These are phyloP conservation scores for Lamprologus tigripictilis DNA, from an alignment of 2,113 vertebrate species.

Conservation along the genomic window DNA sequence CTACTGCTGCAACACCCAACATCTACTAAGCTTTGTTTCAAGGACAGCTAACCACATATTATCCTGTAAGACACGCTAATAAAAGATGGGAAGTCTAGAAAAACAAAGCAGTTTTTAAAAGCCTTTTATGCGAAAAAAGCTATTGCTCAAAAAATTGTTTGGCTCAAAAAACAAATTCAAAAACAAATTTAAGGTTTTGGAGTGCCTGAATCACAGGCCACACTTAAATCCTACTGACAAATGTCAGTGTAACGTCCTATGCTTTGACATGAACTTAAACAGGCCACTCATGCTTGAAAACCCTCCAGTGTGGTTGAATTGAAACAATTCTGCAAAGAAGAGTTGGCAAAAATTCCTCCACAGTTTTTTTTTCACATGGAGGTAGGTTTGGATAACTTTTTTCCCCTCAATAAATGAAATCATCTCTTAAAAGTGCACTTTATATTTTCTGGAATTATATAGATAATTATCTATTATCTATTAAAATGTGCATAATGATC, in stretches of 20 bases:
- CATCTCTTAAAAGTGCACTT: neutral
- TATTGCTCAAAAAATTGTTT: neutral
- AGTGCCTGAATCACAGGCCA: neutral
- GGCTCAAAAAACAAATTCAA: neutral
- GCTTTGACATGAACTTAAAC: neutral
- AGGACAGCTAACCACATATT: neutral
- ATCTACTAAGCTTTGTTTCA: neutral
- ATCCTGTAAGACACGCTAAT: neutral
- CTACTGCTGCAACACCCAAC: neutral
- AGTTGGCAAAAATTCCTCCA: neutral
- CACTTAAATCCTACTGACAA: fast-evolving
- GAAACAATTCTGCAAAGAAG: neutral
- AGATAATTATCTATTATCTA: no score
- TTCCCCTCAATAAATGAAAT: neutral
- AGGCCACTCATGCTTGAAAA: neutral
- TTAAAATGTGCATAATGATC: neutral
- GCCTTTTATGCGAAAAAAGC: neutral
- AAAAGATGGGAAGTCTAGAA: neutral
- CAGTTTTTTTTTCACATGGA: neutral
- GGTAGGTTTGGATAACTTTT: neutral
- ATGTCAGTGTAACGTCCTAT: no score
- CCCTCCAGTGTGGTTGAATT: neutral
- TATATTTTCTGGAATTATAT: neutral
- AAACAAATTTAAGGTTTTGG: neutral
- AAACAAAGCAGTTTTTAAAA: neutral